These are phyloP conservation scores for Phrynocephalus vlangalii DNA, from an alignment of 2,797 vertebrate species.

Conservation along the genomic window DNA sequence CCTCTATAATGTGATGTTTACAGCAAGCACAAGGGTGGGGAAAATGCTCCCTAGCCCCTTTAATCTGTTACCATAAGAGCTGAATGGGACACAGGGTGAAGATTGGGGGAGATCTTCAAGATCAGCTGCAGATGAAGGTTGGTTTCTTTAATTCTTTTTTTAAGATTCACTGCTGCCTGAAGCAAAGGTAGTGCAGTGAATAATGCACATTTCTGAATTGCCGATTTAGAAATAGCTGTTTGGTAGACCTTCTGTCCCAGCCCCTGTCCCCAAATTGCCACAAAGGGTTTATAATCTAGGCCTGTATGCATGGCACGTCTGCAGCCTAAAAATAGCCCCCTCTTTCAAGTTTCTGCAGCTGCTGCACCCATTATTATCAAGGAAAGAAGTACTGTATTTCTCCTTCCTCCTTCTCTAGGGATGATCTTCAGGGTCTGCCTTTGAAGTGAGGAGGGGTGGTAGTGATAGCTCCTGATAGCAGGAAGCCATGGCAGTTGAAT, in stretches of 20 bases:
- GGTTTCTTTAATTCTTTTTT: constrained; percentile 3
- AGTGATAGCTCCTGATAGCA: constrained; percentile 59
- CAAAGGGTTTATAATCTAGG: constrained; percentile 30
- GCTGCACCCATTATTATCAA: constrained; percentile 31
- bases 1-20: not conserved
- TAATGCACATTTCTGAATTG: constrained; percentile 20
- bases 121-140: constrained; percentile 28
- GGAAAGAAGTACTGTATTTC: constrained; percentile 1
- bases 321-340: constrained; percentile 70
- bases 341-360: constrained; percentile 55
- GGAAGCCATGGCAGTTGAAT: constrained; percentile 24
- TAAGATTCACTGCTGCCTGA: not conserved
- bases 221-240: constrained; percentile 38
- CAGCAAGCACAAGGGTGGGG: not conserved
- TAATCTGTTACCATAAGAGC: not conserved
- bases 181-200: not conserved
- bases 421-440: constrained; percentile 30
- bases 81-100: constrained; percentile 5
- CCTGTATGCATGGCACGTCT: constrained; percentile 53
- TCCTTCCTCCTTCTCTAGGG: not conserved
- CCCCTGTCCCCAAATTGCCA: constrained; percentile 39
- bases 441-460: constrained; percentile 50
- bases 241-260: not conserved
- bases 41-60: not conserved
- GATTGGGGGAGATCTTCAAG: not conserved